Conservation (phyloP, 2,113 vertebrate species). For the Neolamprologus caudopunctatus region DNA sequence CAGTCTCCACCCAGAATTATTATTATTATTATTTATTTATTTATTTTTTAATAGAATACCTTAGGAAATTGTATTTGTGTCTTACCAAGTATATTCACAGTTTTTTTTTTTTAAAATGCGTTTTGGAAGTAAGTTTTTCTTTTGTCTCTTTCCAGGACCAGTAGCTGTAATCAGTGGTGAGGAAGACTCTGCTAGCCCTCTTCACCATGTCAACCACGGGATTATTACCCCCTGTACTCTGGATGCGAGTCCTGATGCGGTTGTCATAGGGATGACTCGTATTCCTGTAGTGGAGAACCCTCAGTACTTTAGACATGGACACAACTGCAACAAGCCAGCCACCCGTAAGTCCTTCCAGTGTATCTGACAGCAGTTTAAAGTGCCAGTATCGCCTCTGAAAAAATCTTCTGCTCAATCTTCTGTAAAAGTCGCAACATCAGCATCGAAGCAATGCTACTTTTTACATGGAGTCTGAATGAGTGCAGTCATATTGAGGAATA, state of each 20-base stretch:
- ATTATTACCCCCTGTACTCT: slow-evolving; percentile 88
- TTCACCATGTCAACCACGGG: slow-evolving; percentile 96
- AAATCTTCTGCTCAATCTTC: neutral
- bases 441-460: rapidly evolving
- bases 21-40: neutral
- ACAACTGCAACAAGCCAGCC: slow-evolving; percentile 95
- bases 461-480: neutral
- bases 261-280: slow-evolving; percentile 96
- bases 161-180: slow-evolving; percentile 96
- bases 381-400: neutral
- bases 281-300: slow-evolving; percentile 96
- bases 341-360: slow-evolving; percentile 74
- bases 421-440: neutral
- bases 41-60: neutral
- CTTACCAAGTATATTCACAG: neutral
- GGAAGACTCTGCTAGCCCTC: slow-evolving; percentile 95
- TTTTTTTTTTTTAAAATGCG: rapidly evolving
- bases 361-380: neutral
- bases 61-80: neutral
- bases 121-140: neutral
- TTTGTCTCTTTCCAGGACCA: slow-evolving; percentile 71
- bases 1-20: neutral
- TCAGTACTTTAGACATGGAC: slow-evolving; percentile 93
- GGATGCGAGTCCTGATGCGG: slow-evolving; percentile 86
- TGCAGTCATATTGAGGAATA: neutral